Evolutionary conservation across 2,113 vertebrate species (phyloP).

Genomic region (Eolophus roseicapilla): DNA sequence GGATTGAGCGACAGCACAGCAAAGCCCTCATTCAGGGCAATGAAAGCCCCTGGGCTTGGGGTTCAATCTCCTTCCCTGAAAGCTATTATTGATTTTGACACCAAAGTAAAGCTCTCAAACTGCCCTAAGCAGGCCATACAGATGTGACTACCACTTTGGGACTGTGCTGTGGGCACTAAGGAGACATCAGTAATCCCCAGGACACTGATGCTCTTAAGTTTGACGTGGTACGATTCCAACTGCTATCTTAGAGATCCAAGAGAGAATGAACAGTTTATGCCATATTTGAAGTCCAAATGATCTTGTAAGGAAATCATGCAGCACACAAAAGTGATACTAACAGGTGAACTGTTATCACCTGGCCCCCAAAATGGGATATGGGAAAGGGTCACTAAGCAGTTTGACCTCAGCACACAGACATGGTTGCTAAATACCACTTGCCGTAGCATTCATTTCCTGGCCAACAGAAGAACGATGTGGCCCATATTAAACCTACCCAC

Average conservation of each 20-base stretch:
- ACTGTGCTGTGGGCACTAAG: not conserved
- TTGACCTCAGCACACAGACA: rapidly evolving
- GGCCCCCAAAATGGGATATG: not conserved
- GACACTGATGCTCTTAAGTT: not conserved
- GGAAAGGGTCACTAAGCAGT: not conserved
- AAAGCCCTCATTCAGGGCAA: not conserved
- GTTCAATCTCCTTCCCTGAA: not conserved
- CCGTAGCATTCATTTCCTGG: not conserved
- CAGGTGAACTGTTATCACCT: not conserved
- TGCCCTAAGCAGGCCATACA: not conserved
- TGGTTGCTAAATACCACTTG: not conserved
- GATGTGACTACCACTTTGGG: not conserved
- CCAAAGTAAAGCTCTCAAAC: not conserved
- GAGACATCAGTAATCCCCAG: not conserved
- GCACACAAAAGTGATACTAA: rapidly evolving
- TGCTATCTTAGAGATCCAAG: not conserved
- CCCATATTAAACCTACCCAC: not conserved
- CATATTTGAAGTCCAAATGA: not conserved
- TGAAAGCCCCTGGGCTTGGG: not conserved
- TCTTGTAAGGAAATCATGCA: not conserved
- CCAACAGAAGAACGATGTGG: not conserved
- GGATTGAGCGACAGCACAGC: not conserved
- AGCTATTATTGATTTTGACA: not conserved
- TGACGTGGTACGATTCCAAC: rapidly evolving
- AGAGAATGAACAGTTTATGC: not conserved